A percentile compares a stretch with the other conserved stretches of the same genome.
Evolutionary conservation across 2,888 invertebrate genomes (phyloP).

Genomic region (Nemoura dubitans): DNA sequence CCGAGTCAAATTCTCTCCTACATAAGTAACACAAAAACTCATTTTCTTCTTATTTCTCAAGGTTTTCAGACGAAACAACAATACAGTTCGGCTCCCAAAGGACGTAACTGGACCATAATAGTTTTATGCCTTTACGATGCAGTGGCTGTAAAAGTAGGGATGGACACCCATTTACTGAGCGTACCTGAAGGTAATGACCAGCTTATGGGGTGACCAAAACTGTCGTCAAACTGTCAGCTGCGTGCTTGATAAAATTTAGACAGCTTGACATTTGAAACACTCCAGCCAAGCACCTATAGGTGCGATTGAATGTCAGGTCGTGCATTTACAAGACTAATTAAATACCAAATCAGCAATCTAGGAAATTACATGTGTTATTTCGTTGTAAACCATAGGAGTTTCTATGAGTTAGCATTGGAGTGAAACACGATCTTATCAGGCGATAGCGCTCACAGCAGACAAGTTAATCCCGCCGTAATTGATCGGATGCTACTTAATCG

Average conservation of each 20-base stretch:
- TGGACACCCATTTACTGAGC: not conserved
- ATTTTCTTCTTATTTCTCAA: not conserved
- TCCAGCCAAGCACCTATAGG: not conserved
- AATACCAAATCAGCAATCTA: slow-evolving; percentile 7
- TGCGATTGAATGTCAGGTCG: not conserved
- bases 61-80: not conserved
- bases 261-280: not conserved
- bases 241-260: not conserved
- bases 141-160: slow-evolving; percentile 1
- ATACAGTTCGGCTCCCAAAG: slow-evolving; percentile 15
- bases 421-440: slow-evolving; percentile 31
- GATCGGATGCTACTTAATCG: slow-evolving; percentile 37
- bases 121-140: slow-evolving; percentile 28
- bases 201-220: not conserved
- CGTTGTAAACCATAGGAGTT: not conserved
- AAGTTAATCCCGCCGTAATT: slow-evolving; percentile 34
- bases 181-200: slow-evolving; percentile 9
- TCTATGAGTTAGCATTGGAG: not conserved
- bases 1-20: slow-evolving; percentile 34
- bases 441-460: slow-evolving; percentile 9
- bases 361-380: slow-evolving; percentile 37
- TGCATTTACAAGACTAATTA: not conserved
- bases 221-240: not conserved
- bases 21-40: not conserved
- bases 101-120: slow-evolving; percentile 18